phyloP scores from a whole-genome alignment of 2,888 invertebrate species.

The Watsonalla binaria region DNA sequence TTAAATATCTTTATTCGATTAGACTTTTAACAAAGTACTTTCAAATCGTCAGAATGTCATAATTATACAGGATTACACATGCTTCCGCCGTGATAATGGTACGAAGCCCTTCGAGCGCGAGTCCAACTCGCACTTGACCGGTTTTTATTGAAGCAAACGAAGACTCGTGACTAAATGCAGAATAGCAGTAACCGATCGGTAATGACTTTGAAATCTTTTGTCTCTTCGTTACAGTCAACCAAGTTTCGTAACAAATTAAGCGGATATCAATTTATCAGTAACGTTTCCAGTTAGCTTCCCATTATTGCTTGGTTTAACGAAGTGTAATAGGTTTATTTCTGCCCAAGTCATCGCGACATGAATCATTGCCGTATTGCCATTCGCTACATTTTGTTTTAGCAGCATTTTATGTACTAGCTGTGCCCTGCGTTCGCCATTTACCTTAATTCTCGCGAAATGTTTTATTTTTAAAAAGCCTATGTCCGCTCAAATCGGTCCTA shows the following conservation, averaged over 20 bases:
- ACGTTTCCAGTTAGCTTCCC: slow-evolving; percentile 3
- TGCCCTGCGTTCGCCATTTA: no score
- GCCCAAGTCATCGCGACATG: slow-evolving; percentile 4
- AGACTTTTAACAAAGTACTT: no score
- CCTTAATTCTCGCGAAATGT: no score
- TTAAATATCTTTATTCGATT: no score
- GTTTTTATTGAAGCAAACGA: no score
- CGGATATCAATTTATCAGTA: neutral
- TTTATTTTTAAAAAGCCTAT: no score
- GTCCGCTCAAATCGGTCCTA: no score
- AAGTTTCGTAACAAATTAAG: neutral
- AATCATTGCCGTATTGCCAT: slow-evolving; percentile 10
- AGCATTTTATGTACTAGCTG: neutral
- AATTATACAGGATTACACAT: no score
- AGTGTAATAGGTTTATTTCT: slow-evolving; percentile 7
- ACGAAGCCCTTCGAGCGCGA: no score
- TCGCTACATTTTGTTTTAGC: slow-evolving; percentile 3
- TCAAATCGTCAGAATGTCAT: no score
- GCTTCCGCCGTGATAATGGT: no score
- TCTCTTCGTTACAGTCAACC: neutral
- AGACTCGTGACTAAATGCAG: neutral
- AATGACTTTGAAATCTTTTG: neutral
- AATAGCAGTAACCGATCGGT: neutral
- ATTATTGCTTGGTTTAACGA: slow-evolving; percentile 9
- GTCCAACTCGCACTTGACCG: no score